Base-by-base conservation (phyloP, 30 jellyfish, hydroid and myxozoan species). In the Morbakka virulenta region DNA sequence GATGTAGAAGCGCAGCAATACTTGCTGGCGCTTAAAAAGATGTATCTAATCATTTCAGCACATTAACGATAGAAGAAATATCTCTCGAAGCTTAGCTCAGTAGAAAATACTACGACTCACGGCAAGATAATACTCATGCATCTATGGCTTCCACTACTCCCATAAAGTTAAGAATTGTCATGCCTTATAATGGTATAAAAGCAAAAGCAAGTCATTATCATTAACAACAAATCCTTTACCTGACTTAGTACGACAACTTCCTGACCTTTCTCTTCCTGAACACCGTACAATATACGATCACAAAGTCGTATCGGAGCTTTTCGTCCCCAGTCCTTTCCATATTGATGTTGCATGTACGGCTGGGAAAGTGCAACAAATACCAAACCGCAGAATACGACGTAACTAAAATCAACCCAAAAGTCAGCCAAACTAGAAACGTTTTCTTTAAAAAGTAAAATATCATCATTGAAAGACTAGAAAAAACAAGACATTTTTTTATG, bases 301-400 rank as follows among this genome's bases (percentile, higher is more conserved):
- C 92, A 84, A 4, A 84, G 66, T 24, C 95, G 80, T 14, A 84
- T 70, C 1, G 95, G 95, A 11, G 91, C 80, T 53, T 84, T 84
- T 26, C 63, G 28, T 36, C 79, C 80, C 95, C 95, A 84, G 47
- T 84, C 95, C 76, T 84, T 84, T 1, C 95, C 95, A 74, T 72
- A 84, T 63, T 84, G 95, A 49, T 84, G 95, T 26, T 73, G 72
- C 91, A 84, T 74, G 35, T 84, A 84, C 2, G 95, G 95, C 34
- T 84, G 95, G 1, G 95, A 84, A 35, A 84, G 66, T 21, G 83
- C 35, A 28, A 84, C 95, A 68, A 84, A 84, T 17, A 84, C 95
- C 21, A 84, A 48, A 34, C 95, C 95, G 67, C 95, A 84, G 36
- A 74, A 84, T 20, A 84, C 95, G 2, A 66, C 95, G 51, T 84